Evolutionary conservation across 2,888 invertebrate species (phyloP), one percentile per base, ranked within the genome.

Genomic region (Agriopis aurantiaria): DNA sequence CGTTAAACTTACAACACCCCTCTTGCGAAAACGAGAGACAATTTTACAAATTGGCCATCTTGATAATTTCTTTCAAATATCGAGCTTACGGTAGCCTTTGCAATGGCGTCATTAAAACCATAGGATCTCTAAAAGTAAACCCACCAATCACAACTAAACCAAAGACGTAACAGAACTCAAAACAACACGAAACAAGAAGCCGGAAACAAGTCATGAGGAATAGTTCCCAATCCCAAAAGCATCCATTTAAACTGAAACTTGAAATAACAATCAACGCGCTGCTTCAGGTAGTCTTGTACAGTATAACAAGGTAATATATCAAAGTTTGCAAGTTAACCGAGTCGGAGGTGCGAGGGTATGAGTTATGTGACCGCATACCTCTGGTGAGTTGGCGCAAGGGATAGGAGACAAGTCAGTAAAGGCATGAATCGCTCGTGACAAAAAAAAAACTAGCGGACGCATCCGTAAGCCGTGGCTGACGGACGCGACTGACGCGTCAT

Each of bases 291-390:
- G 85, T 61, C 14, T 17, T 58, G 58, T 57, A 14, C 43, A 82
- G 82, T 80, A 80, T 71, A 78, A 82, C 83, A 78, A 78, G 83
- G 85, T 83, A 80, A 89, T 92, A 89, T 92, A 91, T 92, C 92
- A 92, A 90, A 92, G 92, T 92, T 92, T 89, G 89, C 85, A 87
- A 91, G 85, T 91, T 87, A 87, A 85, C 89, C 88, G 86, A 87
- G 83, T 86, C 87, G 83, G 90, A 92, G 91, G 91, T 91, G 91
- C 81, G 87, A 84, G 85, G 82, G 85, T 88, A 90, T 92, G 92
- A 92, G 88, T 91, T 90, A 92, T 91, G 91, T 80, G 85, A 91
- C 92, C 92, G 88, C 92, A 89, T 83, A 85, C 85, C 84, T 84
- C 79, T 75, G 75, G 81, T 62, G 58, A 59, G 8, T 10, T 43